Evolutionary conservation across 2,797 vertebrate species (phyloP).

Genomic region (Knipowitschia caucasica): DNA sequence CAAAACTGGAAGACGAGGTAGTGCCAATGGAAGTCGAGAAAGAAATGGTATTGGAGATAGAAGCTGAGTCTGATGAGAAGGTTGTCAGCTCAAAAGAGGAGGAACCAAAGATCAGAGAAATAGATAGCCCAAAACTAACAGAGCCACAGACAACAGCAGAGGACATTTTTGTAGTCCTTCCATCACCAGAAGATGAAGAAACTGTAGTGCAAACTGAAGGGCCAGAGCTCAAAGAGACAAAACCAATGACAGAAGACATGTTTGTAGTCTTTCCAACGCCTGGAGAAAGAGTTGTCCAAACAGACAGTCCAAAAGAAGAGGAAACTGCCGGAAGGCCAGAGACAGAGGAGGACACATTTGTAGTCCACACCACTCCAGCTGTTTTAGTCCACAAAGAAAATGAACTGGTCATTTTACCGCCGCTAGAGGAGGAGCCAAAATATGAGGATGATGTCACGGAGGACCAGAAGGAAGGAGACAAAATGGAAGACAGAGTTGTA

Average conservation of each 20-base stretch:
- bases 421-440: background rate
- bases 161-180: background rate
- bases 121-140: background rate
- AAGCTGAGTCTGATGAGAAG: background rate
- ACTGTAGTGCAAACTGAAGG: background rate
- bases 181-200: background rate
- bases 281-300: background rate
- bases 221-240: background rate
- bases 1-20: conserved; percentile 2
- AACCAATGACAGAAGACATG: background rate
- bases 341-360: background rate
- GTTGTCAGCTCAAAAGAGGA: background rate
- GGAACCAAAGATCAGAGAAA: conserved; percentile 3
- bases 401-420: background rate
- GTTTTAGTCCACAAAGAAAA: background rate
- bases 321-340: background rate
- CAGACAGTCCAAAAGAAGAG: too few species aligned
- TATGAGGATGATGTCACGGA: background rate
- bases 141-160: background rate
- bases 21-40: background rate
- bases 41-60: background rate
- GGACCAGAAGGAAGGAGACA: background rate
- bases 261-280: background rate
- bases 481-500: background rate
- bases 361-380: background rate